Evolutionary conservation across 2,888 invertebrate species (phyloP).

Genomic region (Anarsia innoxiella): DNA sequence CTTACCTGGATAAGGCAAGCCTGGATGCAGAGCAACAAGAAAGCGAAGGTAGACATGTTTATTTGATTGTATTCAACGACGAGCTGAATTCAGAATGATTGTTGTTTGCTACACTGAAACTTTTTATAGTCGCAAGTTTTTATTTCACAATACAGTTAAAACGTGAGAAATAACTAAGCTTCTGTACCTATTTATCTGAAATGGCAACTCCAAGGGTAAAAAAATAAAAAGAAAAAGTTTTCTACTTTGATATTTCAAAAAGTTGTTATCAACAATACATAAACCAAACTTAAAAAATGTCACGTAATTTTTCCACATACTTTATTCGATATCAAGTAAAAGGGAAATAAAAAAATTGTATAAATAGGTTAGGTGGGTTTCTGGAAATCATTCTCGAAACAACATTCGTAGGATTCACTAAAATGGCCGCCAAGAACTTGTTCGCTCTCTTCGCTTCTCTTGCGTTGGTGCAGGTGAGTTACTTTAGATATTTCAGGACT

Average conservation of each 20-base stretch:
- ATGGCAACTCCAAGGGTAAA: neutral
- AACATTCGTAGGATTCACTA: conserved; percentile 3
- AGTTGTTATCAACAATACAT: no score
- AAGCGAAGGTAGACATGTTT: conserved; percentile 29
- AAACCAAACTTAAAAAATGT: no score
- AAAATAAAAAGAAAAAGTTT: no score
- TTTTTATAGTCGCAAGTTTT: neutral
- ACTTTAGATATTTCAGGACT: neutral
- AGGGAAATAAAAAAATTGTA: neutral
- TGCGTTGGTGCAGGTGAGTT: conserved; percentile 26
- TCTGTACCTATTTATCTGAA: neutral
- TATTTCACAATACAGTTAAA: neutral
- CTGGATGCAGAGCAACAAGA: conserved; percentile 32
- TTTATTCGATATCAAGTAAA: neutral
- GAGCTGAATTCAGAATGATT: conserved; percentile 6
- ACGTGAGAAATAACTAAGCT: no score
- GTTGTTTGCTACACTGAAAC: neutral
- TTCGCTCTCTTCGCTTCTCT: conserved; percentile 27
- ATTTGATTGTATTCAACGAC: conserved; percentile 7
- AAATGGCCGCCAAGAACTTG: conserved; percentile 26
- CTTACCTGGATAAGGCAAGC: conserved; percentile 36
- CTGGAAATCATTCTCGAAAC: neutral
- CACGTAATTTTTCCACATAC: no score
- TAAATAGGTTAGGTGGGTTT: no score
- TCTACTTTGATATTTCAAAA: no score